Conservation (phyloP, 2,888 invertebrate species). For the Notocelia uddmanniana region DNA sequence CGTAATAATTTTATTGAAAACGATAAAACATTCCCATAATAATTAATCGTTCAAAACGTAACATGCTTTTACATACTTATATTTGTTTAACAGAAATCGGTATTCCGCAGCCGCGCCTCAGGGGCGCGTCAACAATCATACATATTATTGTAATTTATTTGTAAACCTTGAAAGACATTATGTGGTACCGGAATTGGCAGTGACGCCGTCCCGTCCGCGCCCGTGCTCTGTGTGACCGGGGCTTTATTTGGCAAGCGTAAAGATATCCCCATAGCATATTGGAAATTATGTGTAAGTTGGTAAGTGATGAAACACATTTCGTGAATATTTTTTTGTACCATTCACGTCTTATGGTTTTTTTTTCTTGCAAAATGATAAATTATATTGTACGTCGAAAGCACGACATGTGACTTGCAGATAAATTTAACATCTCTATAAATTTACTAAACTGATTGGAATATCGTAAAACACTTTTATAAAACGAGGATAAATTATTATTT, state of each 20-base stretch:
- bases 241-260: background rate
- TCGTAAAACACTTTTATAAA: too few relatives aligned
- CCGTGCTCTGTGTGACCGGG: slow-evolving; percentile 4
- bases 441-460: too few relatives aligned
- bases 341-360: too few relatives aligned
- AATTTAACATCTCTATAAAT: background rate
- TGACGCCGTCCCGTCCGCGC: slow-evolving; percentile 2
- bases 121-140: slow-evolving; percentile 33
- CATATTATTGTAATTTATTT: slow-evolving; percentile 36
- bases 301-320: background rate
- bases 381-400: too few relatives aligned
- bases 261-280: background rate
- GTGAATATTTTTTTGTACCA: background rate
- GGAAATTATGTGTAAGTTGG: background rate
- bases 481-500: background rate
- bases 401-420: background rate
- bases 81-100: slow-evolving; percentile 60
- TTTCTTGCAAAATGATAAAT: too few relatives aligned
- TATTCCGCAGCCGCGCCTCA: slow-evolving; percentile 23
- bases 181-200: slow-evolving; percentile 20
- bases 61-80: slow-evolving; percentile 64
- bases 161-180: slow-evolving; percentile 35
- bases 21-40: slow-evolving; percentile 76
- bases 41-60: slow-evolving; percentile 72
- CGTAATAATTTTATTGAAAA: slow-evolving; percentile 75